These are phyloP conservation scores for Oophaga pumilio DNA, from an alignment of 2,113 vertebrate genomes.

Conservation along the genomic window DNA sequence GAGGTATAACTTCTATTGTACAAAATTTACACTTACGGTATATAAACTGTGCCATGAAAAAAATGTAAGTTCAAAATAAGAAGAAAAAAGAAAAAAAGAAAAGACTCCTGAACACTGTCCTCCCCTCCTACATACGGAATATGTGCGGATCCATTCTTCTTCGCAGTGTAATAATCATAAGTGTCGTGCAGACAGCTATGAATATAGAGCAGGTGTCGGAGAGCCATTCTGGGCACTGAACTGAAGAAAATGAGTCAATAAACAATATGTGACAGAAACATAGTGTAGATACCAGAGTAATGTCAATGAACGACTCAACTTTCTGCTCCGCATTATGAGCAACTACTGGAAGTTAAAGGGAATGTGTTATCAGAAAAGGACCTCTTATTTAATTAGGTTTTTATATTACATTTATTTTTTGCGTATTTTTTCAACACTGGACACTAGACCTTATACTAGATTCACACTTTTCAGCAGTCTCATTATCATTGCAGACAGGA, in stretches of 20 bases:
- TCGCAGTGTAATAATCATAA: background rate
- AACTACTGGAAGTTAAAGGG: background rate
- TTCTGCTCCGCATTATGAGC: background rate
- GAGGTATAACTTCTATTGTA: background rate
- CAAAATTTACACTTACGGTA: background rate
- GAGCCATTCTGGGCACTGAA: background rate
- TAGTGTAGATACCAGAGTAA: background rate
- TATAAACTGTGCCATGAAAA: background rate
- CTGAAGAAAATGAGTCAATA: slow-evolving; percentile 4
- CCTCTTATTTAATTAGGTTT: too few relatives aligned
- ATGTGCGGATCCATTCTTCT: background rate
- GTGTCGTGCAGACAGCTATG: background rate
- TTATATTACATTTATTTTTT: too few relatives aligned
- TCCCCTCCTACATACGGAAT: background rate
- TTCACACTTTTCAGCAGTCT: too few relatives aligned
- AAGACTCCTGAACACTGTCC: background rate
- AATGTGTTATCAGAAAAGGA: too few relatives aligned
- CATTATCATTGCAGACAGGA: too few relatives aligned
- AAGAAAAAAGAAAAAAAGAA: background rate
- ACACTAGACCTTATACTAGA: too few relatives aligned
- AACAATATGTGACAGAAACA: background rate
- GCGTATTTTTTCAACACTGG: too few relatives aligned
- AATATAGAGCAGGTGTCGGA: slow-evolving; percentile 11
- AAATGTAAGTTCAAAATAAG: background rate
- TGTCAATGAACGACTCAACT: background rate